Evolutionary conservation across 1,140 invertebrate genomes (phyloP).

Genomic region (Rhyzopertha dominica): DNA sequence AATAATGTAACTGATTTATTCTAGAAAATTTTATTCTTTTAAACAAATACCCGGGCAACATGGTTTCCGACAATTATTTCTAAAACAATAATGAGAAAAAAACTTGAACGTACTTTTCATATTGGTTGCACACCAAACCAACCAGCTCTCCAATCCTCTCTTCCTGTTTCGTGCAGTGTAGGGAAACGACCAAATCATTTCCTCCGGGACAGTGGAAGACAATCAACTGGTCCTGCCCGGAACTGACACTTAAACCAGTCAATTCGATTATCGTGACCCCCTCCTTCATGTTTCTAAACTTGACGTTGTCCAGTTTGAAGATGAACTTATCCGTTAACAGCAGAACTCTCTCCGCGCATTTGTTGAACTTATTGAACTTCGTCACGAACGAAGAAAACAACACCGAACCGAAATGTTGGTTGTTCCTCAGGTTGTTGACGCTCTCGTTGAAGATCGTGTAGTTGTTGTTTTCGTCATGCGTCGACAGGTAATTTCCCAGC

Average conservation of each 20-base stretch:
- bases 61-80: constrained; percentile 2
- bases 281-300: constrained; percentile 84
- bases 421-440: constrained; percentile 64
- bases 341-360: constrained; percentile 81
- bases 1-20: constrained; percentile 1
- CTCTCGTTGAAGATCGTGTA: constrained; percentile 65
- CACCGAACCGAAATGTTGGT: constrained; percentile 64
- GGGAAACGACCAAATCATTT: constrained; percentile 85
- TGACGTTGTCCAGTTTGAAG: constrained; percentile 82
- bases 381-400: constrained; percentile 58
- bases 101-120: constrained; percentile 60
- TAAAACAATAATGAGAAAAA: constrained; percentile 4
- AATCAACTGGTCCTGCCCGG: constrained; percentile 81
- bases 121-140: constrained; percentile 71
- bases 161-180: constrained; percentile 55
- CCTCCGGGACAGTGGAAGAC: constrained; percentile 82
- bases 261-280: constrained; percentile 53
- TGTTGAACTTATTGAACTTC: constrained; percentile 73
- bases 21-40: constrained; percentile 1
- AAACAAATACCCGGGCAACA: too few relatives aligned
- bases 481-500: constrained; percentile 87
- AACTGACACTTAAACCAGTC: constrained; percentile 75
- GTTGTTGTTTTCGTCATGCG: constrained; percentile 70
- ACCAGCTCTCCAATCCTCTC: constrained; percentile 84
- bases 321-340: constrained; percentile 83